Evolutionary conservation across 2,113 vertebrate genomes (phyloP), one percentile per base, ranked within the genome.

Genomic region (Phalacrocorax brasilianus): DNA sequence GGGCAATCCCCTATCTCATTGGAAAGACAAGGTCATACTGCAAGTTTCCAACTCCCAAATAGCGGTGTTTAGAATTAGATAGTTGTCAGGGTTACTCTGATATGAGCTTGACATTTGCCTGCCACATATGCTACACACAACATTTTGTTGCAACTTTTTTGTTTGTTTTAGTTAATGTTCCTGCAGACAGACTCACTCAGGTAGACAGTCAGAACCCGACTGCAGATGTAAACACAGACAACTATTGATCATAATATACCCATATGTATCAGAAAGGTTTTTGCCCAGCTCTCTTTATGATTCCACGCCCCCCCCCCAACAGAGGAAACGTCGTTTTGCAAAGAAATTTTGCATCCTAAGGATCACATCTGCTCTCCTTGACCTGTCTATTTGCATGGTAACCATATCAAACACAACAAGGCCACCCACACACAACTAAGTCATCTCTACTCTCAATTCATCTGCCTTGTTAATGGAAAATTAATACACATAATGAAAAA

Each of bases 311-410:
- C 16, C 44, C 14, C 44, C 44, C 70, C 70, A 82, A 15, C 38
- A 68, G 11, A 72, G 38, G 45, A 83, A 70, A 74, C 23, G 30
- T 68, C 50, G 12, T 59, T 89, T 83, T 22, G 12, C 44, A 63
- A 77, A 85, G 33, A 65, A 76, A 79, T 23, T 70, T 53, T 22
- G 44, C 61, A 68, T 78, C n/a, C 68, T 84, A 91, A 71, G 22
- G 42, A 93, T 35, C 13, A 4, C 55, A 85, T 73, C 77, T 71
- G 67, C 49, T 95, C 65, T 75, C 70, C 89, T 53, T 92, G 52
- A 80, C 71, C 42, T 80, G 19, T n/a, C 52, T 78, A 10, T 30
- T 23, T 81, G 45, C 49, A 40, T 27, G 44, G 49, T 65, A 78
- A 85, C 5, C 22, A 5, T 68, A 71, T 11, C 44, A 59, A 75